Evolutionary conservation across 2,797 vertebrate species (phyloP), one percentile per base, ranked within the genome.

Genomic region (Peromyscus eremicus): DNA sequence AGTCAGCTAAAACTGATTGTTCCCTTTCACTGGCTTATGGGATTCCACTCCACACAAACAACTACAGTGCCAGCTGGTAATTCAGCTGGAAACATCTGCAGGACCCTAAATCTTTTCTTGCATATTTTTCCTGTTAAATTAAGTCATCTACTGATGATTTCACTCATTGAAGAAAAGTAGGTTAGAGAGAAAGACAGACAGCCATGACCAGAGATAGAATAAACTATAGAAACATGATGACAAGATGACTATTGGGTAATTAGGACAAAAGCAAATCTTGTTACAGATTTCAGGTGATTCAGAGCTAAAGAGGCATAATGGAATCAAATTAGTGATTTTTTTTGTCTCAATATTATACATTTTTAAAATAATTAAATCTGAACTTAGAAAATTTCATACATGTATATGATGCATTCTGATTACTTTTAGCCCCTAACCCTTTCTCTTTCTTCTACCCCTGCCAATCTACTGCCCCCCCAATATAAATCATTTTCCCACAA

Each of bases 1-100:
- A 97, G 96, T 97, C 97, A 98, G 97, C 97, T 96, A 95, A 94
- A 98, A 96, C 81, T 97, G 97, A 97, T 98, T 98, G 91, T 97
- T 68, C 94, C 94, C 83, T 97, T 97, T 98, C 97, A 94, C 86
- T 97, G 95, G 94, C 81, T 96, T 95, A 92, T 92, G 94, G 96
- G 94, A 96, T 96, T 96, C 94, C 91, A 84, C 89, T 94, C 82
- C 57, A 97, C 60, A 97, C 84, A 97, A 96, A 97, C 97, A 97
- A 96, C 84, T 66, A 92, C 83, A 96, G 89, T 92, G 76, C 94
- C 97, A 98, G 97, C 97, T 98, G 98, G 94, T 79, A 62, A 89
- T 86, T 95, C 97, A 97, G 97, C 97, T 95, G 96, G 92, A 95
- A 97, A 96, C 97, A 98, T 97, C 97, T 97, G 96, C 64, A 92